Base-by-base conservation (phyloP, 2,888 invertebrate genomes). In the Geophilus truncorum region DNA sequence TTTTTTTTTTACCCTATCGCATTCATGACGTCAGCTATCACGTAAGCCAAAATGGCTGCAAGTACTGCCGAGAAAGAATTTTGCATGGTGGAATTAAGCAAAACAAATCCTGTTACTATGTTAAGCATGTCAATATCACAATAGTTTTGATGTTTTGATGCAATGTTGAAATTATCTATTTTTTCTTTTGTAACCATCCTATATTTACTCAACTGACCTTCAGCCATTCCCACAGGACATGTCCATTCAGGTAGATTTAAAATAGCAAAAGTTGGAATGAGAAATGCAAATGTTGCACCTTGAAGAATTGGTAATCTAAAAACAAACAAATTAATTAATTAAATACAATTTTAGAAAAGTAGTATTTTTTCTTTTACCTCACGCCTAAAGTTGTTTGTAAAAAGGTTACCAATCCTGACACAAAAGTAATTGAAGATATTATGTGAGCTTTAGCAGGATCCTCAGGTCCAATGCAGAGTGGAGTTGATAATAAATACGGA, bases 361-460 rank as follows among this genome's bases (percentile, higher is more conserved):
- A 34, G 23, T 40, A 21, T 34, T n/a, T n/a, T n/a, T n/a, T n/a
- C n/a, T n/a, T 28, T 57, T 57, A 80, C 88, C 90, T 91, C 84
- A 93, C 92, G 1, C 94, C 94, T 86, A 93, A 90, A 0, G 92
- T 92, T 0, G 90, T 88, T 86, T 94, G 94, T 12, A 93, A 85
- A 85, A 92, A 90, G 0, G 94, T 94, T 45, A 93, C 91, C 2
- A 94, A 87, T 15, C 93, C 92, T 34, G 93, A 93, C 34, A 94
- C 92, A 85, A 94, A 93, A 83, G 94, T 92, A 91, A 94, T 93
- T 0, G 93, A 93, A 0, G 93, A 93, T 82, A 93, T 93, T 80
- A 94, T 92, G 85, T 92, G 90, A 82, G 93, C 92, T 76, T 92
- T 88, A 82, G 91, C 91, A 0, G 93, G 92, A 86, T 93, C 93